phyloP scores from a whole-genome alignment of 2,888 invertebrate species.

The Cephus sareptanus region DNA sequence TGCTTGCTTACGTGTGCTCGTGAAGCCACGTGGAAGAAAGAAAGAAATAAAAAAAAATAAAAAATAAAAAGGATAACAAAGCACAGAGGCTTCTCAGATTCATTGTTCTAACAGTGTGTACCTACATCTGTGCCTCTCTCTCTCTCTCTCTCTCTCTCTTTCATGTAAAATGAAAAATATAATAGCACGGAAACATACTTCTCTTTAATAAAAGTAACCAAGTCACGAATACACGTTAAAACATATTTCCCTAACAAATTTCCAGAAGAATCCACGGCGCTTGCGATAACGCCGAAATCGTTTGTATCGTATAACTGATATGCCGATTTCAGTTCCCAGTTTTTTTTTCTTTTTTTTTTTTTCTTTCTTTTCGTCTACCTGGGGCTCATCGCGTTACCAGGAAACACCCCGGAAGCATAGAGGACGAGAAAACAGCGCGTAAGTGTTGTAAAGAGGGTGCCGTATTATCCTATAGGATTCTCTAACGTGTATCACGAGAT shows the following conservation, averaged over 20 bases:
- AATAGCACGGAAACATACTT: background rate
- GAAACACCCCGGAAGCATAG: background rate
- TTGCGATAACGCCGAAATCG: slow-evolving; percentile 17
- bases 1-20: background rate
- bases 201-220: background rate
- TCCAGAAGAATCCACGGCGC: slow-evolving; percentile 27
- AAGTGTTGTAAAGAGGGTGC: background rate
- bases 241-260: slow-evolving; percentile 6
- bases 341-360: background rate
- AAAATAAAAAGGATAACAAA: background rate
- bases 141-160: background rate
- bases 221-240: background rate
- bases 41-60: no score
- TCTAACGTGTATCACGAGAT: background rate
- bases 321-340: slow-evolving; percentile 37
- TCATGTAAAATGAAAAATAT: background rate
- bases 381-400: background rate
- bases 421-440: background rate
- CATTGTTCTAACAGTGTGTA: background rate
- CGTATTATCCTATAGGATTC: background rate
- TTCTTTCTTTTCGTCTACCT: background rate
- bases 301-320: slow-evolving; percentile 32
- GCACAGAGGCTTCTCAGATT: background rate
- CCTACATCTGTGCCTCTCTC: background rate
- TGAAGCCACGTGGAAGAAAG: background rate